Evolutionary conservation across 2,888 invertebrate genomes (phyloP).

Genomic region (Cephalotes varians): DNA sequence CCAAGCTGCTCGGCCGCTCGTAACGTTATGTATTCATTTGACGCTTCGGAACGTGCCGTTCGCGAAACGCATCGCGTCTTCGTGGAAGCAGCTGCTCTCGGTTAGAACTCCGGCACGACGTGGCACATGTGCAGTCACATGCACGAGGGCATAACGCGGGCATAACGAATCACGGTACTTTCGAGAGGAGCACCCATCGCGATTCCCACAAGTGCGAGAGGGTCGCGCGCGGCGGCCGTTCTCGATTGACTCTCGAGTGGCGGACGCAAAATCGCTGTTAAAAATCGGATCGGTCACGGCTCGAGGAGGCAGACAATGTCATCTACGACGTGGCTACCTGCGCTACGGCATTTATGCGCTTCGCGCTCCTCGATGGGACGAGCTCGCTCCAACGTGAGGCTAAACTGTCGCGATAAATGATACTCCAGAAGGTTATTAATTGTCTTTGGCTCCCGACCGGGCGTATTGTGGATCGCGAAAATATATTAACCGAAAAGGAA

Average conservation of each 20-base stretch:
- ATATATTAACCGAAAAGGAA: conserved; percentile 82
- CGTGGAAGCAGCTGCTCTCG: conserved; percentile 34
- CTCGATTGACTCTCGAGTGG: conserved; percentile 68
- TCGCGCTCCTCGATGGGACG: conserved; percentile 35
- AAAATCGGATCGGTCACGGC: conserved; percentile 85
- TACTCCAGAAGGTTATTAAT: conserved; percentile 85
- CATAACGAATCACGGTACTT: conserved; percentile 66
- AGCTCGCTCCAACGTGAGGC: conserved; percentile 70
- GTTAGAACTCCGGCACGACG: neutral
- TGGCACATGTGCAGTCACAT: conserved; percentile 49
- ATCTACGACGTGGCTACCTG: conserved; percentile 49
- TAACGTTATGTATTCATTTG: conserved; percentile 37
- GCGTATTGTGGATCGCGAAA: conserved; percentile 84
- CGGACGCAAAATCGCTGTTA: conserved; percentile 77
- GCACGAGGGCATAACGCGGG: conserved; percentile 48
- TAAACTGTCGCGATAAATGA: conserved; percentile 86
- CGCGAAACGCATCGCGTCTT: conserved; percentile 19
- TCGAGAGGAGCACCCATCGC: conserved; percentile 45
- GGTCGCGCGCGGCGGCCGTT: conserved; percentile 63
- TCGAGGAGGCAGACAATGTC: conserved; percentile 81
- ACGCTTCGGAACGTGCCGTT: conserved; percentile 14
- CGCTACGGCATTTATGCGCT: conserved; percentile 29
- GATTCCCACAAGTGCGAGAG: conserved; percentile 73
- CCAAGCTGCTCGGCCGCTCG: neutral
- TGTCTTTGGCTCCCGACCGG: conserved; percentile 82